Evolutionary conservation across 2,113 vertebrate species (phyloP), one percentile per base, ranked within the genome.

Genomic region (Platycercus adscitus): DNA sequence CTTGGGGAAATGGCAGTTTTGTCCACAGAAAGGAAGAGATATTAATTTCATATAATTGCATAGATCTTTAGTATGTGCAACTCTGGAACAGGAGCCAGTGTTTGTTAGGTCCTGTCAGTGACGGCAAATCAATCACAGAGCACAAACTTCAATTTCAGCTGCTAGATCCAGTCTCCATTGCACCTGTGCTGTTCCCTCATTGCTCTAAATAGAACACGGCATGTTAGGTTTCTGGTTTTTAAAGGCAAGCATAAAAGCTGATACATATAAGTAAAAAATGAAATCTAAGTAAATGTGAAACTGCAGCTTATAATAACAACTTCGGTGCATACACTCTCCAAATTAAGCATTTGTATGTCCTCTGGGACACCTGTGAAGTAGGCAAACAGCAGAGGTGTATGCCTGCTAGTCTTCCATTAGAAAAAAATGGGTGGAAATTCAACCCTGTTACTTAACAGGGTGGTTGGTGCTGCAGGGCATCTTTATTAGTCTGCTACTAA

Each of bases 1-100:
- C 95, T 63, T 86, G 87, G 94, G 93, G 91, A 86, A 90, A 88
- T 26, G 66, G 65, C 49, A 82, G 72, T 93, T 94, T 91, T 93
- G 85, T 92, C 87, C 71, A 86, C 89, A 97, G 71, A 87, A 81
- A 80, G 66, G 39, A 71, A 76, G 86, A 89, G 49, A 83, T 71
- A 84, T 26, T 96, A 73, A 81, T 91, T 95, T 81, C 1, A 0
- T 65, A 24, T 93, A 95, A 94, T 94, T 94, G 80, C 90, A 44
- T 16, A 71, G 65, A 72, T 79, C 77, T 90, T 84, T 56, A 86
- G 41, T 81, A 96, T 92, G 52, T 91, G 91, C 82, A 94, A 4
- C 53, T 69, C 72, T 83, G 86, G 77, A 95, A 84, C 47, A 75
- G 79, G 58, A 95, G 71, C 68, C 64, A 15, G 17, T 72, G 68